phyloP scores from a whole-genome alignment of 2,797 vertebrate species.

The Pachyuromys duprasi region DNA sequence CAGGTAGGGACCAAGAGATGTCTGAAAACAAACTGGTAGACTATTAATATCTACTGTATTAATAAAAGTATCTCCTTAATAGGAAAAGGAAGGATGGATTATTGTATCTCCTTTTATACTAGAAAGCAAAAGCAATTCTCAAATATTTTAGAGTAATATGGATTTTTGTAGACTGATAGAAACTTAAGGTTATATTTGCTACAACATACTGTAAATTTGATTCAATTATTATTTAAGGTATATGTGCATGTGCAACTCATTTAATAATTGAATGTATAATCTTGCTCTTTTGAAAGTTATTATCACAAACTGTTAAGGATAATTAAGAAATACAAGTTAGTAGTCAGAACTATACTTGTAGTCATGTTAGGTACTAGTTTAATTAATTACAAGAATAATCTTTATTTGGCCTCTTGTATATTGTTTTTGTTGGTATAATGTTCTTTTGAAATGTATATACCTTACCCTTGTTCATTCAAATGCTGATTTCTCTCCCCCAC shows the following conservation, averaged over 20 bases:
- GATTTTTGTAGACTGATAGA: background rate
- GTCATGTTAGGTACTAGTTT: background rate
- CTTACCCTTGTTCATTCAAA: no score
- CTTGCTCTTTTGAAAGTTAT: background rate
- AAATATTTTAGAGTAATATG: background rate
- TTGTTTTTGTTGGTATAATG: no score
- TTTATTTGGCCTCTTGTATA: background rate
- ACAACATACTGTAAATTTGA: background rate
- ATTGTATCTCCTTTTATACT: background rate
- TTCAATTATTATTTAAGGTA: background rate
- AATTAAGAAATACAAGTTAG: background rate
- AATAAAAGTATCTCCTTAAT: no score
- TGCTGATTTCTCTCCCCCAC: no score
- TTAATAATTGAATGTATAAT: background rate
- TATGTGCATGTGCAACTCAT: background rate
- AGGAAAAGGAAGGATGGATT: background rate
- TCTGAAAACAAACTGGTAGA: no score
- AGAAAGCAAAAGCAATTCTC: background rate
- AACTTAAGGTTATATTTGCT: background rate
- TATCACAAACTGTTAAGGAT: background rate
- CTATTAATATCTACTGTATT: no score
- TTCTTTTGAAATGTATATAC: no score
- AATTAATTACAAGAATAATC: background rate
- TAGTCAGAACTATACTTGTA: background rate
- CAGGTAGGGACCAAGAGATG: no score